These are phyloP conservation scores for Zaprionus nigranus DNA, from an alignment of 1,140 invertebrate species.

Conservation along the genomic window DNA sequence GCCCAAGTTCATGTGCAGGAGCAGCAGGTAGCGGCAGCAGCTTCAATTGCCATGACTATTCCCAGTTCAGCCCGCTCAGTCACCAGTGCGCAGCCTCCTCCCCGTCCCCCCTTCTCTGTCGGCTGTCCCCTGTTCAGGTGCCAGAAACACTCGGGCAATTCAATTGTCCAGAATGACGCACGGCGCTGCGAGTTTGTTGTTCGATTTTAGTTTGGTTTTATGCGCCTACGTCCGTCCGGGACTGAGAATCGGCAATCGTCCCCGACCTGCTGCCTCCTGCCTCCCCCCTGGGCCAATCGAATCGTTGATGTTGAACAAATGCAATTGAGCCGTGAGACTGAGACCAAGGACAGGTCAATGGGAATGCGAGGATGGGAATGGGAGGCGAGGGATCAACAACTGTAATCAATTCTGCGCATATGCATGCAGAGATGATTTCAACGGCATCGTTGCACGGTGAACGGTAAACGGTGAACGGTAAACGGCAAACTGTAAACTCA, in stretches of 20 bases:
- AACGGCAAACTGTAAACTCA: conserved; percentile 10
- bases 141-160: conserved; percentile 40
- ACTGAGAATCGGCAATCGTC: not conserved
- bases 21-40: not conserved
- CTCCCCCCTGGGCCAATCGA: conserved; percentile 3
- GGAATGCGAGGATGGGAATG: not conserved
- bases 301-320: conserved; percentile 56
- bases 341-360: conserved; percentile 8
- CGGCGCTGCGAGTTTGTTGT: conserved; percentile 40
- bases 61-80: not conserved
- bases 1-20: conserved; percentile 3
- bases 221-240: conserved; percentile 10
- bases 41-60: conserved; percentile 26
- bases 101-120: not conserved
- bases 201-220: conserved; percentile 48
- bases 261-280: not conserved
- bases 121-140: conserved; percentile 13
- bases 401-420: conserved; percentile 48
- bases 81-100: not conserved
- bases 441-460: not conserved
- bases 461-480: conserved; percentile 2
- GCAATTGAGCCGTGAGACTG: conserved; percentile 37
- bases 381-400: conserved; percentile 1
- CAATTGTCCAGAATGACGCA: conserved; percentile 45
- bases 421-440: conserved; percentile 38